phyloP scores from a whole-genome alignment of 1,140 invertebrate genomes.

The Diachasma alloeum region DNA sequence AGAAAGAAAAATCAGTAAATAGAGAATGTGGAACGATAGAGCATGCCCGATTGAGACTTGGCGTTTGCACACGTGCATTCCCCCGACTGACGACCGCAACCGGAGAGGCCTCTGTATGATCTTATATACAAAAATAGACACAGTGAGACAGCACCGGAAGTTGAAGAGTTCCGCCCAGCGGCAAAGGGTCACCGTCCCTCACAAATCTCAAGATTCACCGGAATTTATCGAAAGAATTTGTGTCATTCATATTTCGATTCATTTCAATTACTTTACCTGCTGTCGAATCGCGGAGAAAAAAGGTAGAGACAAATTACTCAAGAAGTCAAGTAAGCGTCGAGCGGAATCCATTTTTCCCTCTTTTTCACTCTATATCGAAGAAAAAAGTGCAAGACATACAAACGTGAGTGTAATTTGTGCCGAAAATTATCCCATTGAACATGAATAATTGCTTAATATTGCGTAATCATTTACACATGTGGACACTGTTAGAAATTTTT shows the following conservation, averaged over 20 bases:
- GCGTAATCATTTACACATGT: too few species aligned
- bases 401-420: too few species aligned
- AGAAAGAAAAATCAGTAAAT: not conserved
- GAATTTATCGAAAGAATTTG: not conserved
- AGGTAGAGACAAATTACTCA: too few species aligned
- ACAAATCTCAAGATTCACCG: conserved; percentile 17
- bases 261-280: too few species aligned
- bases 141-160: conserved; percentile 61
- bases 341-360: too few species aligned
- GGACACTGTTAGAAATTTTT: too few species aligned
- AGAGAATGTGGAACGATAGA: not conserved
- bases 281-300: too few species aligned
- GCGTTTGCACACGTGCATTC: conserved; percentile 17
- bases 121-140: conserved; percentile 54
- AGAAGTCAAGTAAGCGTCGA: too few species aligned
- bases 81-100: not conserved
- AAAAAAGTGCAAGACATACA: too few species aligned
- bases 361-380: too few species aligned
- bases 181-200: conserved; percentile 60
- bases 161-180: conserved; percentile 60
- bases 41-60: not conserved
- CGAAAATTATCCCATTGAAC: too few species aligned
- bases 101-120: conserved; percentile 13
- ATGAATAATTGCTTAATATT: too few species aligned
- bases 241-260: not conserved